Evolutionary conservation across 2,113 vertebrate genomes (phyloP), one percentile per base, ranked within the genome.

Genomic region (Myotis yumanensis): DNA sequence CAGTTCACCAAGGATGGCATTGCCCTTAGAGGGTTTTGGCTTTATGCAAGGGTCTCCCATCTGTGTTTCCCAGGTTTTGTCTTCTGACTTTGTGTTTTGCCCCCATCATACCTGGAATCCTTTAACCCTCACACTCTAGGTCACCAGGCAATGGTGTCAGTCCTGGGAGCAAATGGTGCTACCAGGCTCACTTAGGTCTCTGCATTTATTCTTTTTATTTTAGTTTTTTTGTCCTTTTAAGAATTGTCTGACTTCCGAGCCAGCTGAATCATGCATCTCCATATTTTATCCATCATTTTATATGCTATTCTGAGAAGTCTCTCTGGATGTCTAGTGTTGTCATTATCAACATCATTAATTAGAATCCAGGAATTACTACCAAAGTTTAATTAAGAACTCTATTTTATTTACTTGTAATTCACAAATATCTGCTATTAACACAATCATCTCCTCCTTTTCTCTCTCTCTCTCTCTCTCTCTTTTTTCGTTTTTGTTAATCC

Each of bases 311-410:
- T 54, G 32, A 71, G 62, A 93, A 46, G 15, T 66, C 40, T 76
- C 43, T 87, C 40, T 79, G 25, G 23, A 35, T 28, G 16, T 35
- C 40, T 62, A 32, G 3, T n/a, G 1, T n/a, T 83, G 46, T 52
- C 40, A 3, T 52, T 54, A 16, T 84, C 22, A 69, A 69, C 54
- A n/a, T 73, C 84, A 52, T 25, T 68, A 14, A 52, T 30, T 68
- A 11, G n/a, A 81, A 83, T 64, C 43, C 20, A 77, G 46, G 51
- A 71, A 80, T 85, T 43, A 37, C 76, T 86, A 93, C 43, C 12
- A 46, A 51, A 64, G 25, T 83, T 94, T 79, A 93, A 86, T 76
- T 43, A 93, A 69, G 64, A 83, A 64, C 73, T 72, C 68, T 83
- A 7, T 59, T 80, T 87, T 68, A 57, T 69, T 93, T 71, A 43